A percentile compares a stretch with the other conserved stretches of the same genome.
These are phyloP conservation scores for Sclerurus mexicanus DNA, from an alignment of 2,113 vertebrate genomes.

Conservation along the genomic window DNA sequence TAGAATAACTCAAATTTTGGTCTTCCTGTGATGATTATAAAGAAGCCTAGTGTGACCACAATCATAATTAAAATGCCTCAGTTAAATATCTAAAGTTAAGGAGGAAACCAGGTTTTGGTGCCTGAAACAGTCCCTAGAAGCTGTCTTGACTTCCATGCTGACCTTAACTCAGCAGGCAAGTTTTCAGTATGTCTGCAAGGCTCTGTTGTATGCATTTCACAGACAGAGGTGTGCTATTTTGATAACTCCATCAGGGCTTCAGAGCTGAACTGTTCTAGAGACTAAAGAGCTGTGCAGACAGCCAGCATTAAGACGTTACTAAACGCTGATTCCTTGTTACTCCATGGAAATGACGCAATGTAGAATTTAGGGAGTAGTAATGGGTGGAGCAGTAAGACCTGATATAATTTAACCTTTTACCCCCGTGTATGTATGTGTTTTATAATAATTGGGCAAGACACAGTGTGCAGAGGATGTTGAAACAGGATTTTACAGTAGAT, in stretches of 20 bases:
- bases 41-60: neutral
- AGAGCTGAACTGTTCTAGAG: neutral
- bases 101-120: neutral
- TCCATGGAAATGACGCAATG: neutral
- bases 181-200: neutral
- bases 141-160: neutral
- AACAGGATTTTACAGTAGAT: conserved; percentile 16
- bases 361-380: neutral
- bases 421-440: neutral
- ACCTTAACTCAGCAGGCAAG: neutral
- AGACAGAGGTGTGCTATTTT: neutral
- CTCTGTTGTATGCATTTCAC: neutral
- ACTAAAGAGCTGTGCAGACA: neutral
- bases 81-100: neutral
- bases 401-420: conserved; percentile 1
- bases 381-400: neutral
- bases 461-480: neutral
- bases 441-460: neutral
- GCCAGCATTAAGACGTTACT: neutral
- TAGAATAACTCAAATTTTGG: neutral
- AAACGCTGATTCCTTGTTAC: neutral
- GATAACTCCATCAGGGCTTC: neutral
- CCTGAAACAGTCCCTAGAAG: neutral
- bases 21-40: neutral
- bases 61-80: neutral